These are phyloP conservation scores for Lasius platythorax DNA, from an alignment of 2,888 invertebrate species.

Conservation along the genomic window DNA sequence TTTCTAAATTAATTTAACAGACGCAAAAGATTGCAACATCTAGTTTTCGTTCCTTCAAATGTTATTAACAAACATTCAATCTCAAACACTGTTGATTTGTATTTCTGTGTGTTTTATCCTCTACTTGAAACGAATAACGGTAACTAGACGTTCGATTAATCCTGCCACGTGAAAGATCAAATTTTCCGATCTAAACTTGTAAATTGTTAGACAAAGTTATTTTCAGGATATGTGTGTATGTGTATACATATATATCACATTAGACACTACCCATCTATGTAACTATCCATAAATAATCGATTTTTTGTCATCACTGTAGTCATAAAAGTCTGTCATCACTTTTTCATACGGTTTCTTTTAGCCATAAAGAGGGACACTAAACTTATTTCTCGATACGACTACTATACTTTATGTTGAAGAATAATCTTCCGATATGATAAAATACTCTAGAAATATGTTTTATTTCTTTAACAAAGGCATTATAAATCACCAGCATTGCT, in stretches of 20 bases:
- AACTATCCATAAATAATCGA: slow-evolving; percentile 72
- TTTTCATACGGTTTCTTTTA: slow-evolving; percentile 21
- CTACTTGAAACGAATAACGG: background rate
- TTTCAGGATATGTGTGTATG: slow-evolving; percentile 48
- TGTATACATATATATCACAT: slow-evolving; percentile 68
- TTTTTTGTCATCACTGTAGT: slow-evolving; percentile 67
- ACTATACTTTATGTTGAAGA: slow-evolving; percentile 3
- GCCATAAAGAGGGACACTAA: slow-evolving; percentile 20
- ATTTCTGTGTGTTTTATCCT: background rate
- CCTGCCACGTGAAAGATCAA: slow-evolving; percentile 13
- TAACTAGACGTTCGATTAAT: slow-evolving; percentile 9
- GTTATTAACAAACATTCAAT: background rate
- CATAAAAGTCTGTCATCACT: slow-evolving; percentile 60
- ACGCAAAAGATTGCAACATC: background rate
- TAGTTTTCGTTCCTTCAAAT: background rate
- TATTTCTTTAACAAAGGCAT: slow-evolving; percentile 28
- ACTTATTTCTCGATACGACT: slow-evolving; percentile 5
- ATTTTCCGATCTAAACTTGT: slow-evolving; percentile 60
- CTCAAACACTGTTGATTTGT: background rate
- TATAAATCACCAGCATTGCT: slow-evolving; percentile 17
- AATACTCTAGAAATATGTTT: slow-evolving; percentile 25
- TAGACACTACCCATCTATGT: slow-evolving; percentile 71
- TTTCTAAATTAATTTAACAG: background rate
- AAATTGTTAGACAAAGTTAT: slow-evolving; percentile 77
- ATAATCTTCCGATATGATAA: slow-evolving; percentile 3